Base-by-base conservation (phyloP, 1,140 invertebrate genomes). In the Coboldia fuscipes region DNA sequence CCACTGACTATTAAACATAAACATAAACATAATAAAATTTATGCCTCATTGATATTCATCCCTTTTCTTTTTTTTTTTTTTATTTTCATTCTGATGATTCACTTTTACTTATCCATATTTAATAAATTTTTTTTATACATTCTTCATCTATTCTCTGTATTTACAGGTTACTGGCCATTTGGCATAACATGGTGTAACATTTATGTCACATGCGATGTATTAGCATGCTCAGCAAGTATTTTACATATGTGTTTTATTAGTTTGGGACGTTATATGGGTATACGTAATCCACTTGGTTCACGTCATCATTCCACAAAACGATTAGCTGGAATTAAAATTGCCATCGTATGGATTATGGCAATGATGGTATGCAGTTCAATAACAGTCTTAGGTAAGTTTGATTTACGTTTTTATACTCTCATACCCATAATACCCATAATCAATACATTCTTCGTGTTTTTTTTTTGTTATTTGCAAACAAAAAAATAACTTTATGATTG, bases 201-300 rank as follows among this genome's bases (percentile, higher is more conserved):
- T 22, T 93, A 92, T 65, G 80, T 85, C 31, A 89, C 86, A 2
- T 85, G 81, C 41, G 89, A 96, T 55, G 88, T 94, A n/a, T 61
- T 93, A 20, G 82, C 86, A 34, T 94, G 89, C 49, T 88, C 83
- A 0, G 78, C 84, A 6, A 86, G 80, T 45, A 96, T 96, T 48
- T 78, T 92, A 71, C 90, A 96, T 66, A 93, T 96, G 85, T 90
- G 86, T 51, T 89, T 86, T 58, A 94, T 96, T 51, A 86, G 81
- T 23, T 64, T 96, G 40, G 85, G 86, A 38, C 70, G 89, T 35
- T 96, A 90, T 56, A 55, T 92, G 37, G 85, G 85, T 27, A 92
- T 96, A 37, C 65, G 83, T 21, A 84, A 85, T 56, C 89, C 89
- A 1, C 56, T 96, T 39, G 78, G 75, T 43, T 82, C 76, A 9